phyloP scores from a whole-genome alignment of 35 echinoderm and acorn worm genomes.

The Eucidaris tribuloides region DNA sequence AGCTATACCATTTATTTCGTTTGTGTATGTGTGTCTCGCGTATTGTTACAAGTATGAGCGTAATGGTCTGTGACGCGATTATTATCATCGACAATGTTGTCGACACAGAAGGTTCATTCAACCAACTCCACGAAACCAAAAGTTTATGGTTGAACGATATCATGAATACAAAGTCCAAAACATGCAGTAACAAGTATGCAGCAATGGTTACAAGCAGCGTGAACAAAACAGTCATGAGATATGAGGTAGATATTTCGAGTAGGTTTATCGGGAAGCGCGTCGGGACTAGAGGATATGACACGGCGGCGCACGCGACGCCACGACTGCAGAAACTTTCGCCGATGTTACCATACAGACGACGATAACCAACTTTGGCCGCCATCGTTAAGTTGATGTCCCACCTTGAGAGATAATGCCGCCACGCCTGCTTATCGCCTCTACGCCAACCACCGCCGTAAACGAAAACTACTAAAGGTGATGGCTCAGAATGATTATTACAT shows the following conservation, averaged over 20 bases:
- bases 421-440: slow-evolving; percentile 4
- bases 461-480: slow-evolving; percentile 11
- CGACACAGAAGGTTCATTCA: too few relatives aligned
- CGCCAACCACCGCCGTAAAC: slow-evolving; percentile 26
- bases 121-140: too few relatives aligned
- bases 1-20: background rate
- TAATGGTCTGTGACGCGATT: background rate
- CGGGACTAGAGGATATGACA: slow-evolving; percentile 19
- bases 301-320: background rate
- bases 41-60: background rate
- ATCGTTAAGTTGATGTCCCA: slow-evolving; percentile 15
- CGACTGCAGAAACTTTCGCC: slow-evolving; percentile 10
- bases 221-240: background rate
- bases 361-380: background rate
- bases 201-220: background rate
- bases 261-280: background rate
- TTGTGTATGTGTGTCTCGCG: background rate
- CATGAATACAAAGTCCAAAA: background rate
- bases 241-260: slow-evolving; percentile 3
- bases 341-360: background rate
- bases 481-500: background rate
- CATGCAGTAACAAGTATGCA: background rate
- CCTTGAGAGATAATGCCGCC: slow-evolving; percentile 9
- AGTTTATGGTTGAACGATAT: too few relatives aligned
- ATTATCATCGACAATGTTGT: background rate